Evolutionary conservation across 1,140 invertebrate species (phyloP).

Genomic region (Diorhabda sublineata): DNA sequence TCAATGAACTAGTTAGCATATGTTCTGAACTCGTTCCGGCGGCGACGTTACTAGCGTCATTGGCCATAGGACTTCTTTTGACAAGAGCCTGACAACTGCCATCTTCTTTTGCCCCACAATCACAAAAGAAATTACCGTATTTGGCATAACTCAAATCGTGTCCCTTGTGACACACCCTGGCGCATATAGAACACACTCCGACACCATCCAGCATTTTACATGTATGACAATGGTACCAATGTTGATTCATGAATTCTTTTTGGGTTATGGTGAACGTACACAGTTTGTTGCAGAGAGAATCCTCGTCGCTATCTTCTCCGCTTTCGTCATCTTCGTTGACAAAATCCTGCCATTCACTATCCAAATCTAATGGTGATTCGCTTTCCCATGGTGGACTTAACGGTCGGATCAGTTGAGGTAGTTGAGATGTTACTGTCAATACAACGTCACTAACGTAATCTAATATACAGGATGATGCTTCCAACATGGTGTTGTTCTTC

Average conservation of each 20-base stretch:
- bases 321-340: slow-evolving; percentile 87
- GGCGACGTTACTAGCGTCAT: slow-evolving; percentile 30
- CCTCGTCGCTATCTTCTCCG: slow-evolving; percentile 93
- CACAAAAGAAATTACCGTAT: slow-evolving; percentile 98
- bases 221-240: slow-evolving; percentile 97
- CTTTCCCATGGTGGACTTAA: slow-evolving; percentile 75
- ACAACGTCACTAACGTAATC: slow-evolving; percentile 54
- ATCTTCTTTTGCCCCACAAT: slow-evolving; percentile 96
- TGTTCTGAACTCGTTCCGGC: slow-evolving; percentile 30
- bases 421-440: slow-evolving; percentile 42
- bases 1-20: slow-evolving; percentile 58
- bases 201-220: slow-evolving; percentile 98
- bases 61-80: slow-evolving; percentile 57
- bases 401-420: slow-evolving; percentile 47
- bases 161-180: slow-evolving; percentile 91
- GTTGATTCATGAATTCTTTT: slow-evolving; percentile 98
- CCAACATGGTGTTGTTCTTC: slow-evolving; percentile 56
- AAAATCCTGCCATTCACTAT: slow-evolving; percentile 81
- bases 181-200: slow-evolving; percentile 96
- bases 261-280: slow-evolving; percentile 96
- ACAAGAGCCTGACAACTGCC: slow-evolving; percentile 69
- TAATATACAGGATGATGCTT: slow-evolving; percentile 70
- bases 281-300: slow-evolving; percentile 87
- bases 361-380: slow-evolving; percentile 68
- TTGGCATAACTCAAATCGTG: slow-evolving; percentile 98